A percentile compares a stretch with the other conserved stretches of the same genome.
Conservation (phyloP, 1,140 invertebrate genomes). For the Leptopilina boulardi region DNA sequence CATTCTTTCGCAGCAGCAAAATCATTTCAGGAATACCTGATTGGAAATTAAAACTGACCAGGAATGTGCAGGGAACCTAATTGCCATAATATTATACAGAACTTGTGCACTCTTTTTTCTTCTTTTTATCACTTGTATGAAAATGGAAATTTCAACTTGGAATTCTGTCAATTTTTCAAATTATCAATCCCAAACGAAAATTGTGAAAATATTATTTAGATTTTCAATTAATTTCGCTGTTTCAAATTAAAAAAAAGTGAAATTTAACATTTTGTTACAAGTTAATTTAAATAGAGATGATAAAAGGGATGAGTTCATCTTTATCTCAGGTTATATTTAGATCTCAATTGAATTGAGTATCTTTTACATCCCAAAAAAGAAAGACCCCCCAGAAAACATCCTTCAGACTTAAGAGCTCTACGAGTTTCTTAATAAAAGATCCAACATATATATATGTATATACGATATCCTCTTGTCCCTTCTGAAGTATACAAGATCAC, state of each 20-base stretch:
- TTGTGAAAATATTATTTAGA: neutral
- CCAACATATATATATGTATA: too few species aligned
- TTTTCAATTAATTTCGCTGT: neutral
- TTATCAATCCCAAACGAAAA: too few species aligned
- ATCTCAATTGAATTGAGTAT: neutral
- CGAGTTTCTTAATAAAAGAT: conserved; percentile 22
- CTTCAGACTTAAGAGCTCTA: conserved; percentile 24
- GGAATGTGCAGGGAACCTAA: conserved; percentile 23
- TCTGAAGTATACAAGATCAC: conserved; percentile 1
- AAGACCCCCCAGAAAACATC: conserved; percentile 28
- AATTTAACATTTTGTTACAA: neutral
- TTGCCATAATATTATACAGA: conserved; percentile 21
- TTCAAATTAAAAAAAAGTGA: too few species aligned
- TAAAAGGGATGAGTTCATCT: neutral
- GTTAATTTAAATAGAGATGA: neutral
- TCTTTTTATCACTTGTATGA: too few species aligned
- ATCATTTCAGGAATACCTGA: conserved; percentile 30
- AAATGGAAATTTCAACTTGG: too few species aligned
- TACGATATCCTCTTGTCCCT: conserved; percentile 3
- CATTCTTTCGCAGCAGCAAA: conserved; percentile 20
- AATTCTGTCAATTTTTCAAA: too few species aligned
- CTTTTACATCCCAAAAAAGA: conserved; percentile 6
- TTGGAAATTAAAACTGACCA: conserved; percentile 23
- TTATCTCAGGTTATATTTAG: conserved; percentile 6
- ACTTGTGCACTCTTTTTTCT: neutral